Base-by-base conservation (phyloP, 2,113 vertebrate genomes). In the Epinephelus cyanopodus region DNA sequence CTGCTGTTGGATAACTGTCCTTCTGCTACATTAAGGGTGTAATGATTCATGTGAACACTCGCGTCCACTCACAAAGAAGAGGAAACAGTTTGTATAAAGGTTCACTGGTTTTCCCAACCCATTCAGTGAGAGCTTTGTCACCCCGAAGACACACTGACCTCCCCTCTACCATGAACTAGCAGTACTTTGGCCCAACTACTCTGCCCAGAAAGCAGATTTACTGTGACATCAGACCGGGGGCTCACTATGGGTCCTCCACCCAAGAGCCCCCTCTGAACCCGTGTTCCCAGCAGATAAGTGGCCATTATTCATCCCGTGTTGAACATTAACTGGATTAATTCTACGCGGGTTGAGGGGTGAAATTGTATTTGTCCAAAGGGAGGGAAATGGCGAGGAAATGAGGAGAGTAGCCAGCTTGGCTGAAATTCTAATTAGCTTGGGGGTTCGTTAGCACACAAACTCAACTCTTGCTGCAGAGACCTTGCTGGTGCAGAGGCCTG, bases 241-340 rank as follows among this genome's bases (percentile, higher is more conserved):
- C 60, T 78, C 61, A 69, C 45, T 67, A n/a, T 50, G 54, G 74
- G 23, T 68, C 60, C 39, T 83, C 56, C 53, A 81, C 71, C 79
- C 82, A 75, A 66, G 47, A 78, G 84, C 74, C 61, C 6, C 64
- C 71, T 79, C 88, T 79, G 70, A 78, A 87, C 53, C 79, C 70
- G 67, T 92, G 90, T 82, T 90, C 80, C 74, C 68, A 73, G 79
- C 84, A 92, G 93, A 94, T 93, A 93, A 93, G 90, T 86, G 76
- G 76, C 81, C 89, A 93, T 94, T 93, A 89, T 89, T 92, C 92
- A 91, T 63, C 79, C 87, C 37, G 39, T 84, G 93, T 92, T 92
- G 86, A 91, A 93, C 89, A 91, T 92, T 94, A 95, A 95, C 89
- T 90, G 87, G 92, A 95, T 95, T 94, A 94, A 91, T 91, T 93